Conservation (phyloP, 2,797 vertebrate species). For the Propithecus perrieri region DNA sequence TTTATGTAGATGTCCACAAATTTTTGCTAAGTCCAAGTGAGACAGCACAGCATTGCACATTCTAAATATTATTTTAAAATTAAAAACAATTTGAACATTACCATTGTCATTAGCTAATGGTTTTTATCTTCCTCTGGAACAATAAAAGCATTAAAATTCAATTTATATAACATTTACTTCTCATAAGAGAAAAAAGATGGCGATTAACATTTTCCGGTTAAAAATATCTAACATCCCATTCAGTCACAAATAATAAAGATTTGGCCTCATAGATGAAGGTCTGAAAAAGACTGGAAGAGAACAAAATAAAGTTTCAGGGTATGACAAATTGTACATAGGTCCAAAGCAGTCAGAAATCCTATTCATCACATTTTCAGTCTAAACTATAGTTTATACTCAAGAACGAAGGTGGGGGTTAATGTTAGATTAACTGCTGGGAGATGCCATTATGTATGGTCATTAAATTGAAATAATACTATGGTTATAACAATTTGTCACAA, state of each 20-base stretch:
- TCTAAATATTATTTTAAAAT: conserved; percentile 84
- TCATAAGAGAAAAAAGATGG: conserved; percentile 87
- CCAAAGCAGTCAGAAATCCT: neutral
- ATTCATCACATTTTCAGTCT: neutral
- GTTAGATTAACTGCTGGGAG: neutral
- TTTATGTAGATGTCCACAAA: conserved; percentile 60
- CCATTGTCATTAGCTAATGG: conserved; percentile 91
- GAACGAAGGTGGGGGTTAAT: neutral
- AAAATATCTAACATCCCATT: conserved; percentile 80
- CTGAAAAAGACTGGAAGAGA: conserved; percentile 47
- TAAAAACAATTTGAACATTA: conserved; percentile 86
- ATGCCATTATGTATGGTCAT: conserved; percentile 40
- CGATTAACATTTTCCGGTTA: conserved; percentile 87
- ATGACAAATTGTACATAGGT: neutral
- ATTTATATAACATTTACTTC: conserved; percentile 92
- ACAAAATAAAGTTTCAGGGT: neutral
- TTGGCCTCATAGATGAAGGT: conserved; percentile 78
- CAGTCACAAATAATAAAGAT: conserved; percentile 87
- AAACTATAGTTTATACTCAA: neutral
- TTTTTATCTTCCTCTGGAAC: conserved; percentile 89
- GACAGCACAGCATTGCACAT: conserved; percentile 55
- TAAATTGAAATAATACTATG: conserved; percentile 72
- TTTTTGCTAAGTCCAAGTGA: conserved; percentile 62
- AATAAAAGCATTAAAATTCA: conserved; percentile 93
- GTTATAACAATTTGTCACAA: conserved; percentile 72